Percentiles rank a stretch among this genome's conserved stretches.
Evolutionary conservation across 2,113 vertebrate genomes (phyloP).

Genomic region (Festucalex cinctus): DNA sequence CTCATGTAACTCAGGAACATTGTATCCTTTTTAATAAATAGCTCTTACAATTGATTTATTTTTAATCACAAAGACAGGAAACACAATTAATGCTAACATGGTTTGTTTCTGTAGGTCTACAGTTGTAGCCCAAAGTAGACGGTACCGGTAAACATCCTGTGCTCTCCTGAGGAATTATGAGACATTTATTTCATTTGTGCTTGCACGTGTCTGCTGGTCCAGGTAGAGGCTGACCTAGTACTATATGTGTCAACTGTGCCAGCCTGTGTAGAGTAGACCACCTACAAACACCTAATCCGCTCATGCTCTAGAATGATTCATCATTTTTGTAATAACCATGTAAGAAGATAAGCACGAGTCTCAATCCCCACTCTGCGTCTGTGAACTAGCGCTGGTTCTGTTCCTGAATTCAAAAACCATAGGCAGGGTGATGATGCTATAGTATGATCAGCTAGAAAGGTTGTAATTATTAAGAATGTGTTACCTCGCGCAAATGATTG

Average conservation of each 20-base stretch:
- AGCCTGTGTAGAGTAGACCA: neutral
- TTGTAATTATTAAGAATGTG: neutral
- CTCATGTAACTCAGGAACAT: neutral
- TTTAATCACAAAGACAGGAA: too few relatives aligned
- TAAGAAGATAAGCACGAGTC: conserved; percentile 4
- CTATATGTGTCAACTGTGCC: conserved; percentile 17
- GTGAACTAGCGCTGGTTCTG: neutral
- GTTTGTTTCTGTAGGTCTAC: neutral
- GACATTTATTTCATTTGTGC: neutral
- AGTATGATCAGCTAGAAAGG: neutral
- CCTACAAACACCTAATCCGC: conserved; percentile 44
- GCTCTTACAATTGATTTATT: too few relatives aligned
- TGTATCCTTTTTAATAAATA: neutral
- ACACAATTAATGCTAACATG: too few relatives aligned
- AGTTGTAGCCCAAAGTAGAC: neutral
- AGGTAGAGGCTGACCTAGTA: conserved; percentile 27
- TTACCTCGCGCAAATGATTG: neutral
- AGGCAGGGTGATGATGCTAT: neutral
- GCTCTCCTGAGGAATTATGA: neutral
- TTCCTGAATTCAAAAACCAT: neutral
- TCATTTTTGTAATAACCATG: conserved; percentile 24
- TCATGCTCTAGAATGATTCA: conserved; percentile 26
- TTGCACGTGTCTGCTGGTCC: neutral
- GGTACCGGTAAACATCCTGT: neutral
- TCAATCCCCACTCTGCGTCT: conserved; percentile 10